These are phyloP conservation scores for Notechis scutatus DNA, from an alignment of 2,113 vertebrate genomes.

Conservation along the genomic window DNA sequence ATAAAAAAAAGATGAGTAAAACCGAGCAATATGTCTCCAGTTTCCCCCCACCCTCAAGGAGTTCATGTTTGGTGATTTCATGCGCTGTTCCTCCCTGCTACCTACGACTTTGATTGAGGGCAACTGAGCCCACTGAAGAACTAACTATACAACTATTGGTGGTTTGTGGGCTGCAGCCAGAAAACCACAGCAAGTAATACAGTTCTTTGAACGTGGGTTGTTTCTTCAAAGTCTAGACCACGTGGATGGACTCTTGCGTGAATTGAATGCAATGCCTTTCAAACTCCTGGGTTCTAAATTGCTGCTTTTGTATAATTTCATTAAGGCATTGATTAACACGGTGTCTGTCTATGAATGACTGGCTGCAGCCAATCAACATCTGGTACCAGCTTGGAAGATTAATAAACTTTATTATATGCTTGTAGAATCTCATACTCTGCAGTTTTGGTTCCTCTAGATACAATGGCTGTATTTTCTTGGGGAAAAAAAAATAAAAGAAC, in stretches of 20 bases:
- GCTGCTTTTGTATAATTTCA: background rate
- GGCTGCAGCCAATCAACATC: background rate
- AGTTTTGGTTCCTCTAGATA: background rate
- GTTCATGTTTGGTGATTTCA: background rate
- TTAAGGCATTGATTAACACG: background rate
- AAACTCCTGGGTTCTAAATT: background rate
- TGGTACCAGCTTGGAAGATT: background rate
- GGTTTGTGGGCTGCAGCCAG: background rate
- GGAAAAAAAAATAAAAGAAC: background rate
- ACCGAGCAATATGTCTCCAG: background rate
- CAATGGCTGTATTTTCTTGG: background rate
- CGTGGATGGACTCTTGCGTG: too few species aligned
- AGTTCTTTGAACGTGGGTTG: background rate
- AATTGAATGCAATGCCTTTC: background rate
- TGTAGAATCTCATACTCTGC: background rate
- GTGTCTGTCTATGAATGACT: background rate
- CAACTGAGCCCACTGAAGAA: accelerated
- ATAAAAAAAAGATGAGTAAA: conserved; percentile 16
- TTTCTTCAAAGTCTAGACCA: background rate
- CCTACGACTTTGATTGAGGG: background rate
- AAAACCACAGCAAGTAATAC: background rate
- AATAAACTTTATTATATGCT: background rate
- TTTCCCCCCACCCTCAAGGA: accelerated
- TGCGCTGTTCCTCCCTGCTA: background rate
- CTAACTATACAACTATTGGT: accelerated